Percentiles rank a stretch among this genome's conserved stretches.
phyloP scores from a whole-genome alignment of 2,113 vertebrate species.

The Anolis sagrei region DNA sequence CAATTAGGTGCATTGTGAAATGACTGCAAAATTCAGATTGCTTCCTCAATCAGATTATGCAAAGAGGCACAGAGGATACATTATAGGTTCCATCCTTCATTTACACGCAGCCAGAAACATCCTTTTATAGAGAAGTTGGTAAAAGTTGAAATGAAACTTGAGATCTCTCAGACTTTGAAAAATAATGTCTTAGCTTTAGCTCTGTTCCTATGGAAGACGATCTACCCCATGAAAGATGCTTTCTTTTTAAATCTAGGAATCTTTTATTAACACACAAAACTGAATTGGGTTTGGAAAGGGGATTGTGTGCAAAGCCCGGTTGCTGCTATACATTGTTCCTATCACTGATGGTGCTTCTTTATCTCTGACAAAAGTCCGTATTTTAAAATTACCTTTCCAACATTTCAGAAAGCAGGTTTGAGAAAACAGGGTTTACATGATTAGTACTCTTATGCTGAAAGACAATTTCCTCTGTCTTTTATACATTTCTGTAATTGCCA shows the following conservation, averaged over 20 bases:
- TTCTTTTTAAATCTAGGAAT: constrained; percentile 78
- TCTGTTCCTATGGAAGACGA: constrained; percentile 66
- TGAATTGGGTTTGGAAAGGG: constrained; percentile 72
- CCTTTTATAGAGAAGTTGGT: constrained; percentile 66
- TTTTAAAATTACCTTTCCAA: constrained; percentile 26
- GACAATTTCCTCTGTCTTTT: constrained; percentile 25
- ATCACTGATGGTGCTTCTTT: constrained; percentile 30
- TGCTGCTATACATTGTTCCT: constrained; percentile 52
- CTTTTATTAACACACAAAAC: constrained; percentile 81
- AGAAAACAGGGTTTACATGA: constrained; percentile 27
- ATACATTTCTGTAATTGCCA: constrained; percentile 14
- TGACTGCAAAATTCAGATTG: constrained; percentile 47
- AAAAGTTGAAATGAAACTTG: constrained; percentile 70
- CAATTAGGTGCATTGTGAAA: constrained; percentile 49
- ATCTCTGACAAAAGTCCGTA: constrained; percentile 30
- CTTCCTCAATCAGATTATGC: background rate
- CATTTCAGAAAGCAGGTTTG: constrained; percentile 21
- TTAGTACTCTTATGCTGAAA: constrained; percentile 42
- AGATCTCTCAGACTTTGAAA: constrained; percentile 69
- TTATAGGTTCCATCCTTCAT: constrained; percentile 46
- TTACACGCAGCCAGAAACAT: constrained; percentile 43
- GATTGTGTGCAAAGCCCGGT: constrained; percentile 50
- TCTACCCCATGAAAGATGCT: constrained; percentile 78
- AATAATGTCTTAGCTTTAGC: constrained; percentile 74
- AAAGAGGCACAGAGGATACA: constrained; percentile 49